Conservation (phyloP, 2,888 invertebrate genomes). For the Erebia epiphron region DNA sequence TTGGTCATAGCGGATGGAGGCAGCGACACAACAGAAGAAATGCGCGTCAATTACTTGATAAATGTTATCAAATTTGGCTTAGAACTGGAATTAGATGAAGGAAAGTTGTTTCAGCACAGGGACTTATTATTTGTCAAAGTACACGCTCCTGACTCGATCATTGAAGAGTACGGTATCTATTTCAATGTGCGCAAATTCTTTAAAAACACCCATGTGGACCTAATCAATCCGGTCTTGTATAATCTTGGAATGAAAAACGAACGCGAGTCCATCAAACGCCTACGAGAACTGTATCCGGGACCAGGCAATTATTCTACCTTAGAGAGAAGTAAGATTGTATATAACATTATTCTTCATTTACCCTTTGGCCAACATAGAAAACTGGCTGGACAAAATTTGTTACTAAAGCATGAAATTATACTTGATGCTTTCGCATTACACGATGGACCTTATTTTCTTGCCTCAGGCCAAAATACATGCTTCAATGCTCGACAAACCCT, state of each 20-base stretch:
- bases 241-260: conserved; percentile 32
- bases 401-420: conserved; percentile 35
- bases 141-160: not conserved
- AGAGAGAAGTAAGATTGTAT: conserved; percentile 44
- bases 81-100: conserved; percentile 1
- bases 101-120: not conserved
- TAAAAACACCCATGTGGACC: conserved; percentile 43
- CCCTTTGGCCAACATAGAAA: conserved; percentile 41
- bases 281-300: conserved; percentile 39
- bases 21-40: not conserved
- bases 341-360: conserved; percentile 41
- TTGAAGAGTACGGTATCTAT: not conserved
- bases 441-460: conserved; percentile 44
- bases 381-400: conserved; percentile 38
- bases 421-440: conserved; percentile 44
- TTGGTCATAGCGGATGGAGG: not conserved
- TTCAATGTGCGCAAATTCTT: conserved; percentile 36
- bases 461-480: conserved; percentile 42
- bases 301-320: conserved; percentile 42
- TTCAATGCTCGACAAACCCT: conserved; percentile 57
- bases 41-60: not conserved
- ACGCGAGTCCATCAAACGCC: conserved; percentile 37
- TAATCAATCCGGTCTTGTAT: conserved; percentile 33
- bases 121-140: conserved; percentile 4
- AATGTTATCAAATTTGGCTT: conserved; percentile 1